phyloP scores from a whole-genome alignment of 1,140 invertebrate species.

The Drosophila arizonae region DNA sequence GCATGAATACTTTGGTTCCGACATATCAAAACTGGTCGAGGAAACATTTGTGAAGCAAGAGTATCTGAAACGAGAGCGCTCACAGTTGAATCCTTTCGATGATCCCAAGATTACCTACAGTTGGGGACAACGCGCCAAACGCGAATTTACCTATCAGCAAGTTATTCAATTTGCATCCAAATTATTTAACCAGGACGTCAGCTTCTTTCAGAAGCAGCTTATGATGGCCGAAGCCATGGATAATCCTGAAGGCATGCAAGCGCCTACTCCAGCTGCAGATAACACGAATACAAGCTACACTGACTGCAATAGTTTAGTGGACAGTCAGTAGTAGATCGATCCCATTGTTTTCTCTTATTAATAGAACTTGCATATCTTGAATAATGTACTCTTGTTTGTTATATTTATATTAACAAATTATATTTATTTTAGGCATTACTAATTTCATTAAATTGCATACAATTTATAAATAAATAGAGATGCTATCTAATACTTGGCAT shows the following conservation, averaged over 20 bases:
- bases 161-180: constrained; percentile 49
- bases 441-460: constrained; percentile 27
- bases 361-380: no score
- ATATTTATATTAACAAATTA: constrained; percentile 1
- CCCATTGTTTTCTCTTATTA: no score
- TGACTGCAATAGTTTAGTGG: not conserved
- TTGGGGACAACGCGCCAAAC: constrained; percentile 61
- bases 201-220: constrained; percentile 43
- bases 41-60: constrained; percentile 74
- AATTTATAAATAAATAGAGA: constrained; percentile 3
- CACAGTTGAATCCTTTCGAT: constrained; percentile 49
- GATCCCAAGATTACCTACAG: constrained; percentile 47
- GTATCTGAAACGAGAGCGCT: constrained; percentile 68
- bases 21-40: constrained; percentile 60
- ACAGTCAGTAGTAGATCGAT: not conserved
- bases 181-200: constrained; percentile 38
- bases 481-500: constrained; percentile 63
- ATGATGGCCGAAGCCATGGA: constrained; percentile 32
- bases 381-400: not conserved
- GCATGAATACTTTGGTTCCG: constrained; percentile 62
- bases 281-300: not conserved
- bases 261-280: not conserved
- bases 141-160: constrained; percentile 43
- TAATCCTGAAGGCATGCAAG: constrained; percentile 11
- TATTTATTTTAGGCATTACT: constrained; percentile 15